Conservation (phyloP, 2,797 vertebrate species). For the Halcyon smyrnensis region DNA sequence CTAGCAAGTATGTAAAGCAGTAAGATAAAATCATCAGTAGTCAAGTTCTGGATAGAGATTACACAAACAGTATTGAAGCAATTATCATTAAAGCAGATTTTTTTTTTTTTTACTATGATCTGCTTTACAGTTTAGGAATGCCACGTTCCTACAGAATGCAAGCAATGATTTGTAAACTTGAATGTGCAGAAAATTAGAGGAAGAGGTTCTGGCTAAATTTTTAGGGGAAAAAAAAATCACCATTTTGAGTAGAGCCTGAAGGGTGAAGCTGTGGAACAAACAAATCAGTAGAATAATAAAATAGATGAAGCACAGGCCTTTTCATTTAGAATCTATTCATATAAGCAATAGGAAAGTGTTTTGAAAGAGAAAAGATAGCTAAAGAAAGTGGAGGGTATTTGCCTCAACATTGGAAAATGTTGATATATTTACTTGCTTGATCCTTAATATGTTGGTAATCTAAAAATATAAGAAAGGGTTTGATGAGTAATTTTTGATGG, state of each 20-base stretch:
- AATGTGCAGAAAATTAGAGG: neutral
- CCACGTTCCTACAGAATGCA: neutral
- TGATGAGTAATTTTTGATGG: neutral
- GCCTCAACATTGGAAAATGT: neutral
- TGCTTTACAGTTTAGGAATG: neutral
- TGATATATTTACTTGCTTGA: neutral
- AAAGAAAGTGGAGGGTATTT: neutral
- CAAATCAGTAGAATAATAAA: neutral
- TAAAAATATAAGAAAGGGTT: neutral
- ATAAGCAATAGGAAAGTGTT: neutral
- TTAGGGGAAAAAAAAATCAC: neutral
- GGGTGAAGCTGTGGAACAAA: neutral
- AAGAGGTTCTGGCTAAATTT: neutral
- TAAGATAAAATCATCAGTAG: conserved; percentile 28
- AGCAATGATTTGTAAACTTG: neutral
- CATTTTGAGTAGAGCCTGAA: neutral
- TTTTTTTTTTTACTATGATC: neutral
- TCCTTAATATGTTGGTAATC: neutral
- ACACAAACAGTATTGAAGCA: neutral
- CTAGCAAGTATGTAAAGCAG: neutral
- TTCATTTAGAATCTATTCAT: neutral
- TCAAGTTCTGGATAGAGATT: neutral
- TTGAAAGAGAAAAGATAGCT: neutral
- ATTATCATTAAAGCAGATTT: neutral
- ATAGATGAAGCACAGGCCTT: neutral